These are phyloP conservation scores for Pararge aegeria DNA, from an alignment of 1,140 invertebrate genomes.

Conservation along the genomic window DNA sequence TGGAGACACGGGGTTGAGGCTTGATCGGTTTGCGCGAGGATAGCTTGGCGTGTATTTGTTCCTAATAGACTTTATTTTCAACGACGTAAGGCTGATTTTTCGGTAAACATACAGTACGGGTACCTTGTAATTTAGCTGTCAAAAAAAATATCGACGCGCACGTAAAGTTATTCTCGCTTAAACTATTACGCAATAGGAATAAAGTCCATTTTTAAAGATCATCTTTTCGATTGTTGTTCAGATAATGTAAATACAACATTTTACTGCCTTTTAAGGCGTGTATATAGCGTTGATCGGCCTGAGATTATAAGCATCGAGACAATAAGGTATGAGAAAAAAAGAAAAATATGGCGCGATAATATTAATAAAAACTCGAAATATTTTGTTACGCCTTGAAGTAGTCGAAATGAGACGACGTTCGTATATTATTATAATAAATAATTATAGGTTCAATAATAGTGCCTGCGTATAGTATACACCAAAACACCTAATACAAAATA, in stretches of 20 bases:
- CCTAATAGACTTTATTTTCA: slow-evolving; percentile 68
- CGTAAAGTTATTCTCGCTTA: slow-evolving; percentile 54
- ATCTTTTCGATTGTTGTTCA: background rate
- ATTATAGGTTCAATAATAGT: slow-evolving; percentile 37
- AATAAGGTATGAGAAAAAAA: slow-evolving; percentile 39
- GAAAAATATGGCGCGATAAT: slow-evolving; percentile 31
- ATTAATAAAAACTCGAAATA: slow-evolving; percentile 10
- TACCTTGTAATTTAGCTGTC: slow-evolving; percentile 40
- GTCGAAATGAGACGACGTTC: background rate
- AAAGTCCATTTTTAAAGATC: slow-evolving; percentile 11
- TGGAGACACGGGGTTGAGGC: slow-evolving; percentile 1
- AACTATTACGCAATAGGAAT: slow-evolving; percentile 21
- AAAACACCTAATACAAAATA: slow-evolving; percentile 20
- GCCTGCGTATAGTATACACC: slow-evolving; percentile 43
- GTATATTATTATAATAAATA: slow-evolving; percentile 13
- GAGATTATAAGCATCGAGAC: slow-evolving; percentile 52
- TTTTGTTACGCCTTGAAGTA: slow-evolving; percentile 18
- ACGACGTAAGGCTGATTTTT: slow-evolving; percentile 63
- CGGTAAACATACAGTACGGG: slow-evolving; percentile 58
- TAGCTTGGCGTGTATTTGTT: slow-evolving; percentile 61
- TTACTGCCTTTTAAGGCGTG: slow-evolving; percentile 32
- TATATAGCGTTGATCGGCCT: slow-evolving; percentile 49
- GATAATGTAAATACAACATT: slow-evolving; percentile 40
- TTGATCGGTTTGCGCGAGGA: slow-evolving; percentile 43
- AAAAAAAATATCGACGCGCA: slow-evolving; percentile 31